phyloP scores from a whole-genome alignment of 2,113 vertebrate genomes.

The Dunckerocampus dactyliophorus region DNA sequence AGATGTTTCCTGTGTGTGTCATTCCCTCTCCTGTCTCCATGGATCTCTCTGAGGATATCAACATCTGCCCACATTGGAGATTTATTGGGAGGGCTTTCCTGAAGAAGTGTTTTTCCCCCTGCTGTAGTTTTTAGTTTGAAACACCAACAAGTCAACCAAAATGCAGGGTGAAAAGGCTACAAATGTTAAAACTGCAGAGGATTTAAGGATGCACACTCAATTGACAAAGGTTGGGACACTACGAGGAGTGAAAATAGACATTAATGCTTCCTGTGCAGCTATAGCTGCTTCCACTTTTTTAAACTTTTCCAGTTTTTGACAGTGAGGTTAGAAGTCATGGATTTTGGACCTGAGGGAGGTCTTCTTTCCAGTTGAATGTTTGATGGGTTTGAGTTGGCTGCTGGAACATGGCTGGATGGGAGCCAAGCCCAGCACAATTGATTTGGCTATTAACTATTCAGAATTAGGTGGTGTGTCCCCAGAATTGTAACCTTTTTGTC shows the following conservation, averaged over 20 bases:
- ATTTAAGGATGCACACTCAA: neutral
- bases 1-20: conserved; percentile 79
- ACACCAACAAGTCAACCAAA: conserved; percentile 1
- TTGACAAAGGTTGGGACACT: neutral
- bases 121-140: neutral
- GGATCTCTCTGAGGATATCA: conserved; percentile 44
- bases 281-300: too few species aligned
- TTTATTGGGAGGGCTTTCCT: conserved; percentile 50
- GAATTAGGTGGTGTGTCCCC: too few species aligned
- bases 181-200: neutral
- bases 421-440: too few species aligned
- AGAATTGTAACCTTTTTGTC: too few species aligned
- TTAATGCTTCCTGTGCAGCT: too few species aligned
- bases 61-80: conserved; percentile 45
- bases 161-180: neutral
- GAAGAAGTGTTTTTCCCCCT: conserved; percentile 5
- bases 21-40: conserved; percentile 20
- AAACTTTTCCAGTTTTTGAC: too few species aligned
- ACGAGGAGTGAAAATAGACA: neutral
- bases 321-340: too few species aligned
- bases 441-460: too few species aligned
- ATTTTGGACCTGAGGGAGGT: too few species aligned
- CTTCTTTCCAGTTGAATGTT: too few species aligned
- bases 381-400: too few species aligned
- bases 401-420: too few species aligned